Conservation (phyloP, 2,113 vertebrate genomes). For the Takifugu bimaculatus region DNA sequence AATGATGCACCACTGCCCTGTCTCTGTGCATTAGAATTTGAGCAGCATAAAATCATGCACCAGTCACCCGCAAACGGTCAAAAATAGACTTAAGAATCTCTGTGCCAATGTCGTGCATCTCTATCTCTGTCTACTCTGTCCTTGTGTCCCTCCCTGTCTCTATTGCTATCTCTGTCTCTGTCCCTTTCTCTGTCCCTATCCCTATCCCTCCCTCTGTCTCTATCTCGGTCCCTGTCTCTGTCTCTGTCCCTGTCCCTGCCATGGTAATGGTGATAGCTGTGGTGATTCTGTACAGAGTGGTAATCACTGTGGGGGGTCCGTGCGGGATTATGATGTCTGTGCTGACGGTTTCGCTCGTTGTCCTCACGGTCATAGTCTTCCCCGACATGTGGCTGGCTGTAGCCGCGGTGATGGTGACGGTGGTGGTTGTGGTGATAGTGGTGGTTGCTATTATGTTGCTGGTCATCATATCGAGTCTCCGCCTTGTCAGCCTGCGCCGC, state of each 20-base stretch:
- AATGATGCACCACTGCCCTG: constrained; percentile 12
- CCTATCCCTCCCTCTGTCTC: constrained; percentile 53
- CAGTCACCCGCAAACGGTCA: constrained; percentile 59
- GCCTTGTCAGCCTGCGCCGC: constrained; percentile 77
- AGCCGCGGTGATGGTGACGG: constrained; percentile 54
- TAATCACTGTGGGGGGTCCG: constrained; percentile 46
- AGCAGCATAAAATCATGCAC: constrained; percentile 50
- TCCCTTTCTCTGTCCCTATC: constrained; percentile 8
- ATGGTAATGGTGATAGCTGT: constrained; percentile 68
- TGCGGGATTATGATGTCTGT: constrained; percentile 75
- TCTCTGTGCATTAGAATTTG: constrained; percentile 39
- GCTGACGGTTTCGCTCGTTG: constrained; percentile 84
- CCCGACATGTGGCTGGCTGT: constrained; percentile 73
- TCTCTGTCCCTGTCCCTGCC: constrained; percentile 62
- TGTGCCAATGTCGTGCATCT: constrained; percentile 81
- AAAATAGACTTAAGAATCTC: constrained; percentile 83
- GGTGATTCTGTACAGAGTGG: constrained; percentile 58
- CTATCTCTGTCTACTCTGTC: constrained; percentile 19
- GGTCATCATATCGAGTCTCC: constrained; percentile 74
- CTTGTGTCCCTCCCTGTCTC: constrained; percentile 7
- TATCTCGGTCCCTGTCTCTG: constrained; percentile 53
- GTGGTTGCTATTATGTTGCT: constrained; percentile 67
- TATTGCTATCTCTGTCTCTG: constrained; percentile 35
- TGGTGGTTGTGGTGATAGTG: constrained; percentile 56
- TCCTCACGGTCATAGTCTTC: constrained; percentile 83